phyloP scores from a whole-genome alignment of 2,797 vertebrate genomes.

The Nothura maculosa region DNA sequence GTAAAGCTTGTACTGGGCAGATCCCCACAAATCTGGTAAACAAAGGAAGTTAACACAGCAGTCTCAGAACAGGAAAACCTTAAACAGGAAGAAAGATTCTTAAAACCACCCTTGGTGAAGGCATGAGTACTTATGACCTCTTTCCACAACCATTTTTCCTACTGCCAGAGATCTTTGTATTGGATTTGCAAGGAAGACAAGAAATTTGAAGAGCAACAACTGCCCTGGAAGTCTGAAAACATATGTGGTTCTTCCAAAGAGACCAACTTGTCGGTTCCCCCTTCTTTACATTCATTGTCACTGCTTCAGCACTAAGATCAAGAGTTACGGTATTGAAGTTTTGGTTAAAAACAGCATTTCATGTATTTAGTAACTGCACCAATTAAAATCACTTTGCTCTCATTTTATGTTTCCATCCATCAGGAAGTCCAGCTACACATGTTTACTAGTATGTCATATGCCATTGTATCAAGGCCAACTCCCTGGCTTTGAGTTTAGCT shows the following conservation, averaged over 20 bases:
- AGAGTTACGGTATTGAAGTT: neutral
- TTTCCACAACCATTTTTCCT: neutral
- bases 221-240: neutral
- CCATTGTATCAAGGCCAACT: neutral
- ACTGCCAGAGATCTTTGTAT: neutral
- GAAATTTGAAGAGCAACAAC: neutral
- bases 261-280: accelerated
- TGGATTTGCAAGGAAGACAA: neutral
- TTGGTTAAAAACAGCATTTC: neutral
- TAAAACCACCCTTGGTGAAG: neutral
- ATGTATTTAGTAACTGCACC: neutral
- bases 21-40: neutral
- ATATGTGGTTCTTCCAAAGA: neutral
- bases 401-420: neutral
- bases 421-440: neutral
- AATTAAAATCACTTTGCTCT: neutral
- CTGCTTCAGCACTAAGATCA: neutral
- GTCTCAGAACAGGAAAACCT: neutral
- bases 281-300: neutral
- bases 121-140: neutral
- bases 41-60: neutral
- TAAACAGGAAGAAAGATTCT: neutral
- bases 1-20: neutral
- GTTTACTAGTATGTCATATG: neutral
- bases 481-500: neutral